Evolutionary conservation across 2,113 vertebrate genomes (phyloP), one percentile per base, ranked within the genome.

Genomic region (Gasterosteus aculeatus): DNA sequence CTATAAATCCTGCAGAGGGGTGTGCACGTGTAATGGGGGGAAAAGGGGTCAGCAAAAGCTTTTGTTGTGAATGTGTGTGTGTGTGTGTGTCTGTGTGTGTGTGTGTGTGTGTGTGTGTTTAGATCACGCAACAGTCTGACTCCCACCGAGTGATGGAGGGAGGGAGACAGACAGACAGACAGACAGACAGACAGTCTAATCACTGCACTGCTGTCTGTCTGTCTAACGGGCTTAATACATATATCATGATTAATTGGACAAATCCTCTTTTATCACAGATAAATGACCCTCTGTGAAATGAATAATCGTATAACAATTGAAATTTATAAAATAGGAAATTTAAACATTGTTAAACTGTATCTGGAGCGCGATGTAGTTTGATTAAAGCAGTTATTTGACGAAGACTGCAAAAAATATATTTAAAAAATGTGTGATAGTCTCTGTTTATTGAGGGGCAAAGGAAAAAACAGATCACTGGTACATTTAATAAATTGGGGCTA

Each of bases 1-100:
- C 89, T 81, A 83, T 83, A 85, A 78, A 88, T 83, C 80, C 73
- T 49, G 33, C 22, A 14, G 61, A 54, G 56, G 49, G 68, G 59
- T 73, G 71, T 47, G 73, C n/a, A 38, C 6, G 66, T 19, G 35
- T 46, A n/a, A 29, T 33, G 59, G 6, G 29, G 7, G 53, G 1
- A 31, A 12, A 35, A 29, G 10, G 14, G 58, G 10, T 60, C 58
- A 60, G 58, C 58, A 39, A 12, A 39, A 39, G 5, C 58, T 60
- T 60, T 60, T 60, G 58, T 60, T 39, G 41, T 76, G 38, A 33
- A n/a, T 59, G 39, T 56, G 58, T 69, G 56, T 54, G 42, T 66
- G 61, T 72, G 54, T 46, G 49, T 59, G n/a, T n/a, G n/a, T n/a
- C 46, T 67, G 47, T 67, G 49, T 64, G 41, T 53, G 57, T 59